These are phyloP conservation scores for Coelopa frigida DNA, from an alignment of 1,140 invertebrate genomes.

Conservation along the genomic window DNA sequence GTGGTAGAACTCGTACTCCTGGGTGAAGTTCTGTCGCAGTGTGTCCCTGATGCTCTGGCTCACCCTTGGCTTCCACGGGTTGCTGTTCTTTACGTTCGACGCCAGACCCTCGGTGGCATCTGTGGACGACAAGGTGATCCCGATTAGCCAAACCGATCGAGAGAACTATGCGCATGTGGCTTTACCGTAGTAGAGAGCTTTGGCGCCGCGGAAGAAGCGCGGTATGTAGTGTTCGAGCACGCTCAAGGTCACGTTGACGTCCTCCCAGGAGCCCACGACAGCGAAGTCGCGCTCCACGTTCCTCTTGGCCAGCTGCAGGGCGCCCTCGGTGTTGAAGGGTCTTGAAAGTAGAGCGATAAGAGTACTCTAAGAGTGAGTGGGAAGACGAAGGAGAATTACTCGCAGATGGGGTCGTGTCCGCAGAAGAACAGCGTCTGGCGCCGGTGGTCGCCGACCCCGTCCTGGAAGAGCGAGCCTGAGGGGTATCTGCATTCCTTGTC, in stretches of 20 bases:
- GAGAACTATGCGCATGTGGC: no score
- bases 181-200: constrained; percentile 66
- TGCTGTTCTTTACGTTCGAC: constrained; percentile 23
- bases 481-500: constrained; percentile 78
- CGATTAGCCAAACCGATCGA: no score
- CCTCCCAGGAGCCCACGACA: constrained; percentile 77
- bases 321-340: constrained; percentile 71
- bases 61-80: constrained; percentile 27
- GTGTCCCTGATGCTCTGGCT: constrained; percentile 32
- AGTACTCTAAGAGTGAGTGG: constrained; percentile 5
- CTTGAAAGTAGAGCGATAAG: constrained; percentile 46
- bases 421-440: constrained; percentile 71
- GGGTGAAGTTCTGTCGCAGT: constrained; percentile 32
- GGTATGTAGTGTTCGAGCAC: constrained; percentile 77
- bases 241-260: constrained; percentile 71
- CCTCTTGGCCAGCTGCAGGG: constrained; percentile 69
- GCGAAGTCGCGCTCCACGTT: constrained; percentile 77
- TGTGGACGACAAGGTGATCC: no score
- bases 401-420: constrained; percentile 75
- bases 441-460: constrained; percentile 66
- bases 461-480: constrained; percentile 67
- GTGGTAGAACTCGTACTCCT: constrained; percentile 41
- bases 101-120: constrained; percentile 19
- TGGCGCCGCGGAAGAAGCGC: constrained; percentile 67
- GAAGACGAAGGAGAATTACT: constrained; percentile 42